Evolutionary conservation across 2,888 invertebrate species (phyloP).

Genomic region (Calameuta idolon): DNA sequence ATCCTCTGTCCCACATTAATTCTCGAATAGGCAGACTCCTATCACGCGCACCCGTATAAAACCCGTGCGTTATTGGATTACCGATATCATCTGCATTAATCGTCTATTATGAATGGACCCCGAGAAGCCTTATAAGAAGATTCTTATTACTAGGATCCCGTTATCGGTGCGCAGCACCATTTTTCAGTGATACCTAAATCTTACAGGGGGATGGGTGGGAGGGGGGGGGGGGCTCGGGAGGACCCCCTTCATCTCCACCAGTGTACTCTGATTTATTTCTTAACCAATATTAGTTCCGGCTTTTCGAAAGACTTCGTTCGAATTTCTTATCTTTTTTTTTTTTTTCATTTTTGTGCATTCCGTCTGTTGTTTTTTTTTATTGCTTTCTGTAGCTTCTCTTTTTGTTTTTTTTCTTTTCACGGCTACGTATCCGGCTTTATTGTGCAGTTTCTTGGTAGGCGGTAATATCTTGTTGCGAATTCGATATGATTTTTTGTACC

Average conservation of each 20-base stretch:
- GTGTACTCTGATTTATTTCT: neutral
- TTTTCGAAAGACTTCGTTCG: neutral
- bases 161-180: neutral
- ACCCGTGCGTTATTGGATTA: constrained; percentile 22
- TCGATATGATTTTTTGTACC: constrained; percentile 11
- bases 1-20: constrained; percentile 18
- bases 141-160: constrained; percentile 4
- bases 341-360: neutral
- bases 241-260: neutral
- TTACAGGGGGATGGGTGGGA: too few relatives aligned
- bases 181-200: neutral
- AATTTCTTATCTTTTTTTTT: neutral
- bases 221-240: too few relatives aligned
- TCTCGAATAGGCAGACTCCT: constrained; percentile 8
- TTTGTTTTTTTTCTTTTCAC: too few relatives aligned
- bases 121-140: constrained; percentile 3
- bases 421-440: too few relatives aligned
- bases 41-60: constrained; percentile 15
- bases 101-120: constrained; percentile 21
- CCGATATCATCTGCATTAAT: constrained; percentile 22
- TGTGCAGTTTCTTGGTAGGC: neutral
- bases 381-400: too few relatives aligned
- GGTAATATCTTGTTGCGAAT: neutral
- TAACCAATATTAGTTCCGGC: neutral
- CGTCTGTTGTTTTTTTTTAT: constrained; percentile 21